Conservation (phyloP, 2,113 vertebrate genomes). For the Rana temporaria region DNA sequence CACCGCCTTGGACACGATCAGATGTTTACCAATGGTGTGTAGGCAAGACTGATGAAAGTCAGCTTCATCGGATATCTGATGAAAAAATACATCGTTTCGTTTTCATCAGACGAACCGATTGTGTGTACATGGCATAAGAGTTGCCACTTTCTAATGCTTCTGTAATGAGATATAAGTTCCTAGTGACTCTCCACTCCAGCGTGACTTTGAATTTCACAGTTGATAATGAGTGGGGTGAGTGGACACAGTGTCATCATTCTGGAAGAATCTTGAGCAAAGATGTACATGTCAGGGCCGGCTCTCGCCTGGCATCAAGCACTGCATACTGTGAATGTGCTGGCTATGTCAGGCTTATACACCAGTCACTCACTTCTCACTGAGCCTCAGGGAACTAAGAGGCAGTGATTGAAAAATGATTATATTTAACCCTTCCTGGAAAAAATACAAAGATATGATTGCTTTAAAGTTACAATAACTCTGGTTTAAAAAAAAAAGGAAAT, state of each 20-base stretch:
- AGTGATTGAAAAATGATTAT: slow-evolving; percentile 5
- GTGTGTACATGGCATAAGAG: too few species aligned
- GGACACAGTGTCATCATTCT: slow-evolving; percentile 40
- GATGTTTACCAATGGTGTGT: too few species aligned
- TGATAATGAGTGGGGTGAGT: slow-evolving; percentile 24
- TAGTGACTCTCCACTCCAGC: not conserved
- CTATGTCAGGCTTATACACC: slow-evolving; percentile 18
- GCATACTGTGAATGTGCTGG: slow-evolving; percentile 19
- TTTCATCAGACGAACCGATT: too few species aligned
- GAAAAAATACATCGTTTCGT: too few species aligned
- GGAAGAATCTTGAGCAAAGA: slow-evolving; percentile 41
- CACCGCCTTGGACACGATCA: too few species aligned
- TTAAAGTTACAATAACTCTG: too few species aligned
- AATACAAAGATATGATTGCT: not conserved
- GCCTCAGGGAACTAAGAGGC: slow-evolving; percentile 13
- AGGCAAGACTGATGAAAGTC: too few species aligned
- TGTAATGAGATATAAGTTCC: not conserved
- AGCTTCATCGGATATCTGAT: too few species aligned
- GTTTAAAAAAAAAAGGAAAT: too few species aligned
- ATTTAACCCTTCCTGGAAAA: slow-evolving; percentile 12
- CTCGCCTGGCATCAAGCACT: slow-evolving; percentile 13
- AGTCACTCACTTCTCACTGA: slow-evolving; percentile 16
- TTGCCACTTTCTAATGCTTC: not conserved
- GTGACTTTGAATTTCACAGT: not conserved
- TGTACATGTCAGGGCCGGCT: slow-evolving; percentile 40